These are phyloP conservation scores for Tragelaphus buxtoni DNA, from an alignment of 2,113 vertebrate genomes.

Conservation along the genomic window DNA sequence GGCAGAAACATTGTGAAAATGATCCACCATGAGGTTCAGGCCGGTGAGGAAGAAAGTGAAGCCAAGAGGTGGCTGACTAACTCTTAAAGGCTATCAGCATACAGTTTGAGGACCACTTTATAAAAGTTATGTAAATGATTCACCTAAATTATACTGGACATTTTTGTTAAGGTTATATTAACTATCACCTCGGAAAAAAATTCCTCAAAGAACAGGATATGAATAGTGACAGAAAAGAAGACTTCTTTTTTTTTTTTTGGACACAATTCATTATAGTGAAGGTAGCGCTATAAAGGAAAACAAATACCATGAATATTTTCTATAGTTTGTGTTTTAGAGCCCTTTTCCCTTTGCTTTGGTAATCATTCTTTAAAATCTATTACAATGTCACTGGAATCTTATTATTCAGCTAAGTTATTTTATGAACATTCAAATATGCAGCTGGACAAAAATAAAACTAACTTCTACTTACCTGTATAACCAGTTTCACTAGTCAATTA, in stretches of 20 bases:
- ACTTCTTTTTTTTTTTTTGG: not conserved
- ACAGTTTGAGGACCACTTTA: not conserved
- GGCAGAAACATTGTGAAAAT: not conserved
- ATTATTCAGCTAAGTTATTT: constrained; percentile 49
- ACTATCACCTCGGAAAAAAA: not conserved
- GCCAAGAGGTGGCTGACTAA: not conserved
- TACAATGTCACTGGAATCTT: constrained; percentile 54
- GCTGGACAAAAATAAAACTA: constrained; percentile 42
- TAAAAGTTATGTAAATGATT: not conserved
- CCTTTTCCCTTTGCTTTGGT: constrained; percentile 30
- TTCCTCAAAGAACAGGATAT: not conserved
- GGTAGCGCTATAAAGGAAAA: constrained; percentile 24
- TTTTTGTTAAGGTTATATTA: not conserved
- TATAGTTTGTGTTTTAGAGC: constrained; percentile 16
- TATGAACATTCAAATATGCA: constrained; percentile 63
- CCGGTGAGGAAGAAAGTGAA: not conserved
- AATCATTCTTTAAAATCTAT: constrained; percentile 59
- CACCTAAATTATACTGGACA: not conserved
- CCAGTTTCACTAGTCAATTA: constrained; percentile 71
- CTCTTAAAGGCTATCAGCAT: not conserved
- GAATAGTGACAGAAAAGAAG: constrained; percentile 24
- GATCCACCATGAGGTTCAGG: not conserved
- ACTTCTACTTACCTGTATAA: constrained; percentile 59
- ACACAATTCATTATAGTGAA: constrained; percentile 1
- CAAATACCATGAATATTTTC: constrained; percentile 21